Evolutionary conservation across 2,113 vertebrate species (phyloP).

Genomic region (Hoplias malabaricus): DNA sequence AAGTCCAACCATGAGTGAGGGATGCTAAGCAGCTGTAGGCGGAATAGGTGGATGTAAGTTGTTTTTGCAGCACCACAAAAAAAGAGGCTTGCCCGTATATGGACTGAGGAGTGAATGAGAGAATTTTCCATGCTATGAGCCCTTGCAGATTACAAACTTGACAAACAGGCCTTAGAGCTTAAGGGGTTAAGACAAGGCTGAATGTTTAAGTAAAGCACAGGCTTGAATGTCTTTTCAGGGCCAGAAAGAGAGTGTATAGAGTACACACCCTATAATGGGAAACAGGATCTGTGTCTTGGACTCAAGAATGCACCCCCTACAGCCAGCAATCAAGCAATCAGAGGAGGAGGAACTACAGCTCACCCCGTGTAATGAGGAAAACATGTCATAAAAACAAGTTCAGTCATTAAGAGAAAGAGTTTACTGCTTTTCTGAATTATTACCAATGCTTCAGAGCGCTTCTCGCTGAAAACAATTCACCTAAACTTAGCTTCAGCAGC

Average conservation of each 20-base stretch:
- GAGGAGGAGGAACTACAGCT: background rate
- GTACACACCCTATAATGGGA: background rate
- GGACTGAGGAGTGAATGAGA: background rate
- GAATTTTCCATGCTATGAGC: background rate
- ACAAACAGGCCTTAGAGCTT: background rate
- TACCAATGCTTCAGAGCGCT: background rate
- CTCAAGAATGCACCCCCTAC: background rate
- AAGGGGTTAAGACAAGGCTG: background rate
- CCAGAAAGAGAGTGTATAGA: background rate
- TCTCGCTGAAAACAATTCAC: slow-evolving; percentile 9
- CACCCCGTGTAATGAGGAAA: background rate
- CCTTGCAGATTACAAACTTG: background rate
- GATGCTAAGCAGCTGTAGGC: too few species aligned
- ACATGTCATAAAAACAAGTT: background rate
- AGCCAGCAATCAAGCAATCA: background rate
- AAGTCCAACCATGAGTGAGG: too few species aligned
- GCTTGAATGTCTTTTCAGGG: background rate
- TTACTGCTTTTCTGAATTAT: background rate
- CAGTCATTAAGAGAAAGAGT: background rate
- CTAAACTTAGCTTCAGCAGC: slow-evolving; percentile 30
- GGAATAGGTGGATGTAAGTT: too few species aligned
- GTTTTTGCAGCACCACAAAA: too few species aligned
- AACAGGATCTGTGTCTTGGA: background rate
- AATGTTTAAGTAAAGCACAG: background rate
- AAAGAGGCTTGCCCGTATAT: background rate